Percentiles rank a stretch among this genome's conserved stretches.
Conservation (phyloP, 2,888 invertebrate species). For the Andrena trimmerana region DNA sequence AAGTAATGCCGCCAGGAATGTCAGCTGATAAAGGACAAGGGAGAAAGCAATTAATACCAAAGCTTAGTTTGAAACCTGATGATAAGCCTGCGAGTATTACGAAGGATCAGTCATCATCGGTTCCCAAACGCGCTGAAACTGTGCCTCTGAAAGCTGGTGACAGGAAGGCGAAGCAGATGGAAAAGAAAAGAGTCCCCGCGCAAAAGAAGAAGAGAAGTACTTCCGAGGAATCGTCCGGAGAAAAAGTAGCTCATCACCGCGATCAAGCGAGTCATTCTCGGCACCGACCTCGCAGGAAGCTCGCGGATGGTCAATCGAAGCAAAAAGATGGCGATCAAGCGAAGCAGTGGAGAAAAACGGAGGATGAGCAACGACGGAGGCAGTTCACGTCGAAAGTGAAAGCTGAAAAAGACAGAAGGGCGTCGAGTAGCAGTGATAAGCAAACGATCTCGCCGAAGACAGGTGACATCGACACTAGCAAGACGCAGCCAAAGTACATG, state of each 20-base stretch:
- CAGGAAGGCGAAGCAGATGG: conserved; percentile 28
- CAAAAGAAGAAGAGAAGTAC: conserved; percentile 34
- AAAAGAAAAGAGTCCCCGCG: background rate
- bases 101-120: background rate
- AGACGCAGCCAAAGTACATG: conserved; percentile 82
- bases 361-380: conserved; percentile 37
- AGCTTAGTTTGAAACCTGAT: background rate
- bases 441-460: conserved; percentile 40
- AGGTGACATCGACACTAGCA: conserved; percentile 67
- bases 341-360: conserved; percentile 14
- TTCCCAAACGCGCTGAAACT: conserved; percentile 3
- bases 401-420: conserved; percentile 50
- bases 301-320: background rate
- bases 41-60: background rate
- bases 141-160: background rate
- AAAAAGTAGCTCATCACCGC: conserved; percentile 18
- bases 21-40: background rate
- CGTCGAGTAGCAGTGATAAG: conserved; percentile 41
- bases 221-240: conserved; percentile 52
- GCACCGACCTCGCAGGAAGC: conserved; percentile 35
- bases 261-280: conserved; percentile 13
- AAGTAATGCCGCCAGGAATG: background rate
- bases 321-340: conserved; percentile 13
- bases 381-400: conserved; percentile 34
- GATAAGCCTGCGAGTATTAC: background rate